Conservation (phyloP, 2,888 invertebrate species). For the Dolichomitus sp. region DNA sequence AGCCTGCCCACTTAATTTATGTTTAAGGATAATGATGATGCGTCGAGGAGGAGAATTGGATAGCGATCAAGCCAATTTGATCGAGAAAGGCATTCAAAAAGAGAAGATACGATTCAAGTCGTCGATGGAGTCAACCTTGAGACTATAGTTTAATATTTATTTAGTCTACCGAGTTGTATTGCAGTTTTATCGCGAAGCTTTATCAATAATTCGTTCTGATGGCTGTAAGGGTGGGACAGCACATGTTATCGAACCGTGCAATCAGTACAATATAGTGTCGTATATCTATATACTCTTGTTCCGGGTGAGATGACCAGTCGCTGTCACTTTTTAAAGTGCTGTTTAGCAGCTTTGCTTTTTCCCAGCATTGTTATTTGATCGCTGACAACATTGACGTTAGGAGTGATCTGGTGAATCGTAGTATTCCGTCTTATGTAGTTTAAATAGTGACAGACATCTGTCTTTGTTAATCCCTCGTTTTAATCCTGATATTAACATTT, state of each 20-base stretch:
- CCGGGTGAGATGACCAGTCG: neutral
- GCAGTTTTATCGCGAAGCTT: slow-evolving; percentile 38
- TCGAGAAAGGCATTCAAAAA: slow-evolving; percentile 35
- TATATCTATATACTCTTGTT: neutral
- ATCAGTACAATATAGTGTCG: slow-evolving; percentile 7
- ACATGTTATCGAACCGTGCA: slow-evolving; percentile 29
- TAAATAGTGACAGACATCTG: neutral
- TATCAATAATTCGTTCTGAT: slow-evolving; percentile 43
- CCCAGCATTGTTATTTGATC: neutral
- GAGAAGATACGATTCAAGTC: slow-evolving; percentile 4
- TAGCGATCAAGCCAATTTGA: slow-evolving; percentile 6
- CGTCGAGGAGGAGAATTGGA: neutral
- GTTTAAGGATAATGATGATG: slow-evolving; percentile 30
- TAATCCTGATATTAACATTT: neutral
- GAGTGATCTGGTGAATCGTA: neutral
- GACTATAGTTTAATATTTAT: slow-evolving; percentile 21
- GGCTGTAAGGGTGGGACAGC: slow-evolving; percentile 20
- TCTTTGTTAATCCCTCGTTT: neutral
- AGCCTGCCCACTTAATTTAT: slow-evolving; percentile 44
- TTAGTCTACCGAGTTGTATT: slow-evolving; percentile 21
- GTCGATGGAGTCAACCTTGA: slow-evolving; percentile 13
- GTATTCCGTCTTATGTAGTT: neutral
- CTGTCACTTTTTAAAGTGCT: neutral
- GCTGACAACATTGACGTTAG: neutral
- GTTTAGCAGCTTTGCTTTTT: neutral